These are phyloP conservation scores for Aulostomus chinensis DNA, from an alignment of 2,797 vertebrate genomes.

Conservation along the genomic window DNA sequence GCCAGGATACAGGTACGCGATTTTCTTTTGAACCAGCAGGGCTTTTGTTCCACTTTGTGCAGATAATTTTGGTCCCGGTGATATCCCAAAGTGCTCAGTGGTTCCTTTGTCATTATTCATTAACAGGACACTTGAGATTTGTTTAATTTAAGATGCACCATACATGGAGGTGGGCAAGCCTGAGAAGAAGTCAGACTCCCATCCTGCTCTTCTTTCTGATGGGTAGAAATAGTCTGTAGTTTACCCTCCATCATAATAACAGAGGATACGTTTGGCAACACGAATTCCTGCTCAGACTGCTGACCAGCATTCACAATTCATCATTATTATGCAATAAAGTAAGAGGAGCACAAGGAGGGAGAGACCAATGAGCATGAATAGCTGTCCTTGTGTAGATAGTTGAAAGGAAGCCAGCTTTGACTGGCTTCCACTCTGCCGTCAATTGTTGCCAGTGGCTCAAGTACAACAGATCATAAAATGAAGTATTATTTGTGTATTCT, in stretches of 20 bases:
- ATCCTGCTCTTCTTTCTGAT: too few species aligned
- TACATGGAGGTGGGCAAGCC: background rate
- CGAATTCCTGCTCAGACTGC: too few species aligned
- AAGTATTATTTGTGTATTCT: too few species aligned
- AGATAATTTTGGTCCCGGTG: conserved; percentile 3
- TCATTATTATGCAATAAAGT: too few species aligned
- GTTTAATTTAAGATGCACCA: background rate
- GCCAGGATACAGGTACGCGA: too few species aligned
- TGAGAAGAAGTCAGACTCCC: background rate
- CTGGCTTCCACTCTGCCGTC: conserved; percentile 5
- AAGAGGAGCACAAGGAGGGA: too few species aligned
- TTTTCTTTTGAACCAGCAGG: too few species aligned
- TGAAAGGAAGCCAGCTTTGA: conserved; percentile 30
- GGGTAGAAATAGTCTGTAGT: background rate
- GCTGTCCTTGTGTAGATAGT: too few species aligned
- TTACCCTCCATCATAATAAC: background rate
- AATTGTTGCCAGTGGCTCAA: background rate
- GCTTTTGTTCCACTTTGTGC: background rate
- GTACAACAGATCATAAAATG: background rate
- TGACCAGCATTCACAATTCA: too few species aligned
- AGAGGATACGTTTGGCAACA: too few species aligned
- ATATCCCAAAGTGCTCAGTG: conserved; percentile 1
- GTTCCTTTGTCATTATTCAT: conserved; percentile 24
- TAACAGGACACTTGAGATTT: conserved; percentile 18
- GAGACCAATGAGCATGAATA: too few species aligned